Evolutionary conservation across 2,888 invertebrate species (phyloP).

Genomic region (Agrochola litura): DNA sequence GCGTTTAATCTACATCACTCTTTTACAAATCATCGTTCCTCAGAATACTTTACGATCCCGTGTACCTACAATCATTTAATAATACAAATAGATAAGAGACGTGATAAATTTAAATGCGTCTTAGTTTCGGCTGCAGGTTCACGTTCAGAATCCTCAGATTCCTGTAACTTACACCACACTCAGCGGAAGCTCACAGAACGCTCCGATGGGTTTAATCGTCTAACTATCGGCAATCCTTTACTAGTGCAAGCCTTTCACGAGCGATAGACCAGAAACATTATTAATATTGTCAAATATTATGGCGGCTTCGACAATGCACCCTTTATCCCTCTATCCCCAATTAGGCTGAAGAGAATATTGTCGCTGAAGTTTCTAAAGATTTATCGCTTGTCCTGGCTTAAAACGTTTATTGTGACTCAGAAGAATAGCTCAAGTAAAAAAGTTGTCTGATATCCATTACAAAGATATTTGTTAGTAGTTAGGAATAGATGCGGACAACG

Average conservation of each 20-base stretch:
- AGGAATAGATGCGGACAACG: slow-evolving; percentile 55
- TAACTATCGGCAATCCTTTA: slow-evolving; percentile 87
- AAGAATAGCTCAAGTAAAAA: slow-evolving; percentile 56
- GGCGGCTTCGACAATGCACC: slow-evolving; percentile 76
- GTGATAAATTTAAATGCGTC: background rate
- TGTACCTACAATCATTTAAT: background rate
- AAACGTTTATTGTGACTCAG: slow-evolving; percentile 47
- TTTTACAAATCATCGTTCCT: no score
- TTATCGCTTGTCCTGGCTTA: slow-evolving; percentile 54
- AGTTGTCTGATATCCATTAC: slow-evolving; percentile 58
- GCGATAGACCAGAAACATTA: slow-evolving; percentile 84
- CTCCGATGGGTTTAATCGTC: slow-evolving; percentile 78
- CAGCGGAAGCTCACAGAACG: slow-evolving; percentile 80
- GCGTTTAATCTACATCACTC: background rate
- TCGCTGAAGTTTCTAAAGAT: slow-evolving; percentile 55
- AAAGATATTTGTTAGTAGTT: slow-evolving; percentile 60
- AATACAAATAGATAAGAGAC: no score
- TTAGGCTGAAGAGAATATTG: slow-evolving; percentile 64
- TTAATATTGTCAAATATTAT: slow-evolving; percentile 87
- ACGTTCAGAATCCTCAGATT: background rate
- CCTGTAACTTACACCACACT: slow-evolving; percentile 69
- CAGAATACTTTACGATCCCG: background rate
- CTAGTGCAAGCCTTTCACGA: slow-evolving; percentile 84
- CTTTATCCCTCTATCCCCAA: slow-evolving; percentile 71
- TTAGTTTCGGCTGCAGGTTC: background rate